Conservation (phyloP, 2,113 vertebrate species). For the Brienomyrus brachyistius region DNA sequence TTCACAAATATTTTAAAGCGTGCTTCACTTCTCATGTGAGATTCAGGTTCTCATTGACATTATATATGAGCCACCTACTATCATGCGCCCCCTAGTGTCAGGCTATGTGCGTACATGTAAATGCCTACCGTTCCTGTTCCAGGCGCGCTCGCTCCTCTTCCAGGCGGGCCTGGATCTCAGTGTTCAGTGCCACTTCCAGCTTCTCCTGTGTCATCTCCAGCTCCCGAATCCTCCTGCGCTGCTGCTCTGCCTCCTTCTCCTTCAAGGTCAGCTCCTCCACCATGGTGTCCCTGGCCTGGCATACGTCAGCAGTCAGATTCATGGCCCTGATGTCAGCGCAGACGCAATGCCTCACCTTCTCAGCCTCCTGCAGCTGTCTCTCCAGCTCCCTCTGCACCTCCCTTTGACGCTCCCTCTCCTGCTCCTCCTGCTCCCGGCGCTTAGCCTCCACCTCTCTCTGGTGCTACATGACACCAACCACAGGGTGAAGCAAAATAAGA, state of each 20-base stretch:
- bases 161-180: conserved; percentile 59
- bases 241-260: conserved; percentile 51
- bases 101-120: neutral
- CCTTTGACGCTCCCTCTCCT: conserved; percentile 50
- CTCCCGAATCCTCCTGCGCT: conserved; percentile 58
- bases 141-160: conserved; percentile 58
- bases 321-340: neutral
- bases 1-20: neutral
- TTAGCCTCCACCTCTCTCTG: conserved; percentile 56
- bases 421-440: conserved; percentile 51
- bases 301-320: neutral
- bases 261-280: conserved; percentile 55
- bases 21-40: neutral
- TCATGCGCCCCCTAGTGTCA: neutral
- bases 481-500: neutral
- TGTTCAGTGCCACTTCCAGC: conserved; percentile 56
- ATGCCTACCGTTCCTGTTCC: conserved; percentile 56
- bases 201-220: conserved; percentile 59
- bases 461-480: conserved; percentile 41
- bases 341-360: conserved; percentile 41
- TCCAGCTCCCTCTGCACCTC: conserved; percentile 60
- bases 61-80: neutral
- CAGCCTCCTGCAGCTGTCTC: conserved; percentile 59
- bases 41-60: neutral
- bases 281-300: conserved; percentile 56